Evolutionary conservation across 1,140 invertebrate genomes (phyloP).

Genomic region (Meloidogyne exigua): DNA sequence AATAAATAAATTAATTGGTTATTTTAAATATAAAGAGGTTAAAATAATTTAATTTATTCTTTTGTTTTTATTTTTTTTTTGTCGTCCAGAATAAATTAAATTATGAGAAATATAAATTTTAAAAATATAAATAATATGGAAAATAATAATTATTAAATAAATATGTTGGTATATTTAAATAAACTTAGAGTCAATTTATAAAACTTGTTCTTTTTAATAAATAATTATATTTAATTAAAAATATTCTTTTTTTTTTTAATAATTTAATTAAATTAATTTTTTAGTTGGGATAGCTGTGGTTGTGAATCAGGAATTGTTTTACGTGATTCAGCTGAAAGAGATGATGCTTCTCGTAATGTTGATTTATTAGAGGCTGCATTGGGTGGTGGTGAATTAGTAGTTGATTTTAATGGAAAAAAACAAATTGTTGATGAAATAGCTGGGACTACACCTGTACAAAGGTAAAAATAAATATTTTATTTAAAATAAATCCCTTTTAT

Average conservation of each 20-base stretch:
- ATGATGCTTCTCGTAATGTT: constrained; percentile 39
- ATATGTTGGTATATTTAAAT: no score
- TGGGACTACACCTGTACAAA: constrained; percentile 33
- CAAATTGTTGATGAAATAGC: neutral
- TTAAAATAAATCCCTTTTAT: neutral
- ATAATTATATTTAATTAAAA: no score
- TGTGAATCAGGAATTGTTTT: constrained; percentile 55
- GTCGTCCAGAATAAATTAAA: no score
- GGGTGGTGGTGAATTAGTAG: constrained; percentile 20
- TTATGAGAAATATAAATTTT: no score
- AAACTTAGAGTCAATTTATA: no score
- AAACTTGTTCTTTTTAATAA: no score
- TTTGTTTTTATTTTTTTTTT: no score
- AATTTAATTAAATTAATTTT: constrained; percentile 17
- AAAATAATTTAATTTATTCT: no score
- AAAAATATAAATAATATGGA: no score
- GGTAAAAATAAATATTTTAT: constrained; percentile 16
- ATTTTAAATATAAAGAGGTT: no score
- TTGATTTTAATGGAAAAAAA: neutral
- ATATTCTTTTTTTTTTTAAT: neutral
- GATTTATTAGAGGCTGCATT: constrained; percentile 31
- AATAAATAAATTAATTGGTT: no score
- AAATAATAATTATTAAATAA: no score
- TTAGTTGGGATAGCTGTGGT: constrained; percentile 51
- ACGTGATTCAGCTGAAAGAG: constrained; percentile 47